Evolutionary conservation across 2,113 vertebrate species (phyloP), one percentile per base, ranked within the genome.

Genomic region (Nanorana parkeri): DNA sequence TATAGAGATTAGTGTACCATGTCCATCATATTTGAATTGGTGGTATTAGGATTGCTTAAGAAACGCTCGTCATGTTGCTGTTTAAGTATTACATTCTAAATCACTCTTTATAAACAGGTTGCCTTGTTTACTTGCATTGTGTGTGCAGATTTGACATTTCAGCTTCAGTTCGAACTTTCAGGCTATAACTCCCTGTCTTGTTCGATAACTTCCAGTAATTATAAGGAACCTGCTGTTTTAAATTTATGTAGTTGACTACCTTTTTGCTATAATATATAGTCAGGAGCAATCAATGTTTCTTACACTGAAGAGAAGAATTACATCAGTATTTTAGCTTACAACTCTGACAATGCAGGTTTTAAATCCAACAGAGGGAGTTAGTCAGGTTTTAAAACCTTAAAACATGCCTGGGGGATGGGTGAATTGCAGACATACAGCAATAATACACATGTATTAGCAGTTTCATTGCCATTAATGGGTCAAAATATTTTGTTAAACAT

Each of bases 201-300:
- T 92, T 94, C 92, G 90, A 93, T 93, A 94, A 91, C 89, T 92
- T 93, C 89, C 91, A 92, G 91, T 93, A 94, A 94, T 94, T 94
- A 94, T 93, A 88, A 89, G 51, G 87, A 93, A 92, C 89, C 88
- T 91, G 91, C 91, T 86, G 89, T 82, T 91, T 91, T 94, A 93
- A 93, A 94, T 94, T 91, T 86, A 88, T 86, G 86, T 91, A 93
- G 93, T 88, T 90, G 90, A 93, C 92, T 93, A 86, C 86, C 88
- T 87, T 89, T 91, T 92, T 92, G 86, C 90, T 90, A 86, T 93
- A 91, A 93, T 93, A 92, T 93, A 93, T 89, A 94, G 91, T 93
- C 89, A 91, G 87, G 88, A 84, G 83, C 85, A 85, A 94, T 94
- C 92, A 89, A 89, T 92, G 92, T 84, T 90, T 89, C 89, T 92